Base-by-base conservation (phyloP, 2,113 vertebrate genomes). In the Phrynocephalus versicolor region DNA sequence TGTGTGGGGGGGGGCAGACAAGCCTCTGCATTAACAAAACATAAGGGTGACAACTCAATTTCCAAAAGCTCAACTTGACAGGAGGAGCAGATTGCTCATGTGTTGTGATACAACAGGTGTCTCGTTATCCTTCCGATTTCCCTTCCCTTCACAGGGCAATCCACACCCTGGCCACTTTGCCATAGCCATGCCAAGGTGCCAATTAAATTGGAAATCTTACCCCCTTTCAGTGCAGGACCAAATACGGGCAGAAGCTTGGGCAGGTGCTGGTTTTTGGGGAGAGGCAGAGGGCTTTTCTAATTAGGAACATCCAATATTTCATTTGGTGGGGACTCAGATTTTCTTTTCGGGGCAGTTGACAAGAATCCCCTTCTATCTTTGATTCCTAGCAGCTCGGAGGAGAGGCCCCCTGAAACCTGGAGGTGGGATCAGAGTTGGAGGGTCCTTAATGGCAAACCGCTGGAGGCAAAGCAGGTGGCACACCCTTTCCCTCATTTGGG, bases 21-120 rank as follows among this genome's bases (percentile, higher is more conserved):
- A 51, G 71, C 0, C 0, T 0, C 0, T 0, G 0, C 65, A 0
- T n/a, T 6, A 27, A 18, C 0, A n/a, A 76, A 81, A 19, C 0
- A 0, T 69, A 0, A 1, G 30, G 0, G 1, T 0, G 55, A 73
- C 13, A 0, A 62, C 62, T 55, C 23, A 58, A 23, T 13, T 27
- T 2, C 16, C 65, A 71, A 41, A 27, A 18, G 15, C 12, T 3
- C 7, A 39, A 27, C 23, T 37, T 39, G 73, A 15, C 45, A 77
- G 74, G 16, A 41, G 74, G 60, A 9, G 8, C 1, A 74, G 35
- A 10, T 1, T 1, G 3, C 1, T 16, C 60, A 45, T 1, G 33
- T 15, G 67, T 3, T 33, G 23, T 16, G 84, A 70, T 73, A 82
- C 19, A 1, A 51, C 1, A 10, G 73, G 27, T 25, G 0, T 0